A percentile compares a stretch with the other conserved stretches of the same genome.
Evolutionary conservation across 2,797 vertebrate species (phyloP).

Genomic region (Prunella strophiata): DNA sequence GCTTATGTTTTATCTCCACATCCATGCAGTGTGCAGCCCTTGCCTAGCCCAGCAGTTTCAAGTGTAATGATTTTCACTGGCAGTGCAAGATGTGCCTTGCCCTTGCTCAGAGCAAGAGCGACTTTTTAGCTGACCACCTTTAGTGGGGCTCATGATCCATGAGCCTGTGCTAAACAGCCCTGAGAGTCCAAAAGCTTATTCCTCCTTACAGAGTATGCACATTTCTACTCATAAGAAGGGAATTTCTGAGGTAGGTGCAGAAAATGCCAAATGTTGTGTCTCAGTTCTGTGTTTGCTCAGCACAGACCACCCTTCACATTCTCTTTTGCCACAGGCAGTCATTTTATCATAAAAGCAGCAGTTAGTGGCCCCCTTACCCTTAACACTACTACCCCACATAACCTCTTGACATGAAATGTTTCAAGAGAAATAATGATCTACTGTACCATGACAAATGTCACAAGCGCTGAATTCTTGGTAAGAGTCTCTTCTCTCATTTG

Average conservation of each 20-base stretch:
- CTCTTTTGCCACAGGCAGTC: background rate
- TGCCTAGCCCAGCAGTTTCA: background rate
- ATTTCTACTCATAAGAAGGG: background rate
- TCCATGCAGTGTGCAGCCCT: background rate
- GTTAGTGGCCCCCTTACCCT: background rate
- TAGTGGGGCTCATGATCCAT: background rate
- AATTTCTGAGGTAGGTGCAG: background rate
- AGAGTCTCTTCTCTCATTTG: background rate
- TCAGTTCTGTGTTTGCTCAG: background rate
- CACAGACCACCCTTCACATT: background rate
- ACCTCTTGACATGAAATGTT: background rate
- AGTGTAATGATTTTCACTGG: accelerated
- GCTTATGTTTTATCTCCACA: background rate
- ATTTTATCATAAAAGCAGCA: background rate
- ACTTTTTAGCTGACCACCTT: background rate
- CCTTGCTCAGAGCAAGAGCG: background rate
- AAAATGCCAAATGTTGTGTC: background rate
- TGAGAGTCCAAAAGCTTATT: background rate
- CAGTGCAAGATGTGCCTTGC: background rate
- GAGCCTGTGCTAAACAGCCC: background rate
- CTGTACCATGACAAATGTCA: background rate
- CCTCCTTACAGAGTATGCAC: background rate
- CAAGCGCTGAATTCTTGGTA: background rate
- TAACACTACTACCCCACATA: background rate
- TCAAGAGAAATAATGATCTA: background rate